Percentiles rank a stretch among this genome's conserved stretches.
These are phyloP conservation scores for Hydrotaea cyrtoneurina DNA, from an alignment of 2,888 invertebrate genomes.

Conservation along the genomic window DNA sequence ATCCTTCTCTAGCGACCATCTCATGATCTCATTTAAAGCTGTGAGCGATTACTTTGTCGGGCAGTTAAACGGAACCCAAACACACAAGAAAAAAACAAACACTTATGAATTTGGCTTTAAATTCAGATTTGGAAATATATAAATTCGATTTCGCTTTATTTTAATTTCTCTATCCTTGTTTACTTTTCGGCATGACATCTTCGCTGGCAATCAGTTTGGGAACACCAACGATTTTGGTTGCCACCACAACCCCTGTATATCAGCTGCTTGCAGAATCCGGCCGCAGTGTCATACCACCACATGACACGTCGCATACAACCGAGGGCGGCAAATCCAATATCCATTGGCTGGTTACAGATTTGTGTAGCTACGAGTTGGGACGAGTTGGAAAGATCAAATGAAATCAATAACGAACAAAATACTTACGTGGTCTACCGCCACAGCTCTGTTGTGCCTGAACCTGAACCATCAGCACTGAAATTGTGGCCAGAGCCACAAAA, in stretches of 20 bases:
- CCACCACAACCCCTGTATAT: slow-evolving; percentile 44
- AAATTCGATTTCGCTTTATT: too few species aligned
- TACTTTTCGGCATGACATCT: too few species aligned
- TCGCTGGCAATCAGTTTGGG: neutral
- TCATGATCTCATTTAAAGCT: too few species aligned
- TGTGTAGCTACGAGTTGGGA: too few species aligned
- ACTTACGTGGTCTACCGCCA: neutral
- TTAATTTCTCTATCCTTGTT: too few species aligned
- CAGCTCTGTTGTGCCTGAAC: neutral
- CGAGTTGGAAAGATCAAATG: neutral
- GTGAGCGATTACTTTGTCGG: too few species aligned
- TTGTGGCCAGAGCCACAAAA: too few species aligned
- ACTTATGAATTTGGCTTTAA: too few species aligned
- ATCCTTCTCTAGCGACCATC: too few species aligned
- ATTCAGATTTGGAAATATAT: too few species aligned
- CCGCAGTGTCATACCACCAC: slow-evolving; percentile 35
- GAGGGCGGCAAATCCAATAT: neutral
- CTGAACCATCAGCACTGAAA: neutral
- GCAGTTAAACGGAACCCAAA: too few species aligned
- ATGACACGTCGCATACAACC: neutral
- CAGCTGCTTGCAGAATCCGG: slow-evolving; percentile 8
- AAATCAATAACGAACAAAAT: neutral
- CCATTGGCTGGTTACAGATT: neutral
- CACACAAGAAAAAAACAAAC: too few species aligned
- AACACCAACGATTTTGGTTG: slow-evolving; percentile 53